A percentile compares a stretch with the other conserved stretches of the same genome.
Conservation (phyloP, 2,797 vertebrate genomes). For the Lateolabrax maculatus region DNA sequence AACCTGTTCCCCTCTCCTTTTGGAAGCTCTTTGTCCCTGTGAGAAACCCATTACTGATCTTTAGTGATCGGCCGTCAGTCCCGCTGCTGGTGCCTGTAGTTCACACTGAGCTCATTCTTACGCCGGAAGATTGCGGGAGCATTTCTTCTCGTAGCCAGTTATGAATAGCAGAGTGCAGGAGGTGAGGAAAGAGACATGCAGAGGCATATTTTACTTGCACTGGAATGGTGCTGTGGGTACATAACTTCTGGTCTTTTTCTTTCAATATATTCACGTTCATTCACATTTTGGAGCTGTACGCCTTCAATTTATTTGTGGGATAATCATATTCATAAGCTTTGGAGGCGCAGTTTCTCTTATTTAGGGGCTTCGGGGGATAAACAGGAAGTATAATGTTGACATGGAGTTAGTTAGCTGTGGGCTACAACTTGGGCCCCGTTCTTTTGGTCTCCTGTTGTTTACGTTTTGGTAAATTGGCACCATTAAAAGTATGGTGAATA, state of each 20-base stretch:
- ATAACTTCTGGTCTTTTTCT: not conserved
- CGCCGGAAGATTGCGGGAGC: constrained; percentile 22
- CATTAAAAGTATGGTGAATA: no score
- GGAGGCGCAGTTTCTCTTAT: not conserved
- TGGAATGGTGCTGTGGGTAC: not conserved
- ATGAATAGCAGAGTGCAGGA: not conserved
- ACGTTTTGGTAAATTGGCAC: not conserved
- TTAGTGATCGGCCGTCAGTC: constrained; percentile 32
- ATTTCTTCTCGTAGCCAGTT: constrained; percentile 5
- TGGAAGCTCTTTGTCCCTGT: constrained; percentile 35
- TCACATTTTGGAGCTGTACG: not conserved
- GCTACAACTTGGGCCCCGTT: not conserved
- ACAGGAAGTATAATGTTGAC: not conserved
- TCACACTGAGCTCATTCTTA: constrained; percentile 34
- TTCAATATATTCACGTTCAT: not conserved
- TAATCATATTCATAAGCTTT: not conserved
- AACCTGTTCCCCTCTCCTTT: constrained; percentile 16
- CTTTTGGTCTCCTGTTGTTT: not conserved
- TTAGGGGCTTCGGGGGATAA: not conserved
- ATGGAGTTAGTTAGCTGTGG: not conserved
- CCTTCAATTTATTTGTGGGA: no score
- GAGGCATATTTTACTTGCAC: not conserved
- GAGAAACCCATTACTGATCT: constrained; percentile 47
- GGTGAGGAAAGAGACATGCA: constrained; percentile 3
- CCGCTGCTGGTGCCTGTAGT: constrained; percentile 23